phyloP scores from a whole-genome alignment of 92 coral and sea anemone species.

The Metridium senile region DNA sequence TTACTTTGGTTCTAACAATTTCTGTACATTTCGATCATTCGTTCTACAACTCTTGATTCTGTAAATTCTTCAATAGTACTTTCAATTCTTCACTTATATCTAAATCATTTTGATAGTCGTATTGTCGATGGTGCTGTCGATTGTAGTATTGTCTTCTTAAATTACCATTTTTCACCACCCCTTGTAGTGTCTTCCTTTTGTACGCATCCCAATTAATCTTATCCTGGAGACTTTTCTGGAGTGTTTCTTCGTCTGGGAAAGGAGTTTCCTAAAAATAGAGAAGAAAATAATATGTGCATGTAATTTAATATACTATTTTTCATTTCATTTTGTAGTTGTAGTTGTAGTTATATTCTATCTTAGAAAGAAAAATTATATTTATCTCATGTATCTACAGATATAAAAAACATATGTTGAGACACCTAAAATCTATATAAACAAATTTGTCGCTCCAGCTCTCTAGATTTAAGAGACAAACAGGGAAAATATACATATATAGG shows the following conservation, averaged over 20 bases:
- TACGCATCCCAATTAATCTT: slow-evolving; percentile 95
- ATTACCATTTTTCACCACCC: slow-evolving; percentile 56
- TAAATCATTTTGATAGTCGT: slow-evolving; percentile 45
- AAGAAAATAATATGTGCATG: background rate
- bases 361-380: no score
- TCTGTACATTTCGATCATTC: background rate
- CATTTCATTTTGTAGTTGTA: no score
- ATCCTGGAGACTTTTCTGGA: slow-evolving; percentile 85
- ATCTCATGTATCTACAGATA: no score
- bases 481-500: no score
- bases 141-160: slow-evolving; percentile 56
- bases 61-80: slow-evolving; percentile 57
- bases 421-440: no score
- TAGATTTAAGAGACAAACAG: no score
- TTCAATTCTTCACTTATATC: slow-evolving; percentile 67
- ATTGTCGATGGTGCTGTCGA: slow-evolving; percentile 48
- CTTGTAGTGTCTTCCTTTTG: slow-evolving; percentile 70
- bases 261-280: slow-evolving; percentile 82
- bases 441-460: no score
- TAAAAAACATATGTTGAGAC: no score
- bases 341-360: no score
- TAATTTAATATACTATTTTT: background rate
- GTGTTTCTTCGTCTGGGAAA: slow-evolving; percentile 82
- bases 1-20: no score
- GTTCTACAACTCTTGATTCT: background rate